Percentiles rank a stretch among this genome's conserved stretches.
These are phyloP conservation scores for Odontophorus gujanensis DNA, from an alignment of 2,113 vertebrate genomes.

Conservation along the genomic window DNA sequence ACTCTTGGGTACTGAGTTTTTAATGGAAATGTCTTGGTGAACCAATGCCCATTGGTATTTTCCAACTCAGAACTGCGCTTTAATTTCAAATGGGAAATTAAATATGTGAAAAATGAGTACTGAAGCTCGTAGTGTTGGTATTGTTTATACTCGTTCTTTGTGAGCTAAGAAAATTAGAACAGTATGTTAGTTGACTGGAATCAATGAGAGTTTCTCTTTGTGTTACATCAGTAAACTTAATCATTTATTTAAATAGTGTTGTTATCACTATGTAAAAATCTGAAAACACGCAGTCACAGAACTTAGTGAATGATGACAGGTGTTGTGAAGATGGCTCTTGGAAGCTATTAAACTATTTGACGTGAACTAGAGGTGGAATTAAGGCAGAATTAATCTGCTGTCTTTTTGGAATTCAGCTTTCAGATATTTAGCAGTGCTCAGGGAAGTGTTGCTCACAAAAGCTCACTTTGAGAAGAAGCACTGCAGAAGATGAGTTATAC, in stretches of 20 bases:
- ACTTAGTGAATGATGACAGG: neutral
- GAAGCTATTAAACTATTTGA: neutral
- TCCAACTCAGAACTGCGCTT: neutral
- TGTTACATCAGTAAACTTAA: neutral
- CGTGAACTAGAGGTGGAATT: neutral
- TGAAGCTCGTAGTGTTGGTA: neutral
- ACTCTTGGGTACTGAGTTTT: neutral
- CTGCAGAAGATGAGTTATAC: neutral
- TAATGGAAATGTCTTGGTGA: neutral
- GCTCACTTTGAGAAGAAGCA: neutral
- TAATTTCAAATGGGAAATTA: neutral
- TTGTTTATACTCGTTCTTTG: neutral
- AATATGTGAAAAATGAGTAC: neutral
- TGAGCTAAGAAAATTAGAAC: neutral
- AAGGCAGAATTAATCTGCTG: neutral
- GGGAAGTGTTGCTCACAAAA: neutral
- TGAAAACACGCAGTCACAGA: neutral
- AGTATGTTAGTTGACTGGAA: neutral
- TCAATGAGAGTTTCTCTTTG: neutral
- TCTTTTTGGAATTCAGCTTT: neutral
- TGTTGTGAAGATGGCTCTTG: neutral
- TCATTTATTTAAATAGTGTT: neutral
- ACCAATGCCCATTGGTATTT: neutral
- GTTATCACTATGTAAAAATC: neutral
- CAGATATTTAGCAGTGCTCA: neutral